Evolutionary conservation across 2,888 invertebrate genomes (phyloP).

Genomic region (Erynnis tages): DNA sequence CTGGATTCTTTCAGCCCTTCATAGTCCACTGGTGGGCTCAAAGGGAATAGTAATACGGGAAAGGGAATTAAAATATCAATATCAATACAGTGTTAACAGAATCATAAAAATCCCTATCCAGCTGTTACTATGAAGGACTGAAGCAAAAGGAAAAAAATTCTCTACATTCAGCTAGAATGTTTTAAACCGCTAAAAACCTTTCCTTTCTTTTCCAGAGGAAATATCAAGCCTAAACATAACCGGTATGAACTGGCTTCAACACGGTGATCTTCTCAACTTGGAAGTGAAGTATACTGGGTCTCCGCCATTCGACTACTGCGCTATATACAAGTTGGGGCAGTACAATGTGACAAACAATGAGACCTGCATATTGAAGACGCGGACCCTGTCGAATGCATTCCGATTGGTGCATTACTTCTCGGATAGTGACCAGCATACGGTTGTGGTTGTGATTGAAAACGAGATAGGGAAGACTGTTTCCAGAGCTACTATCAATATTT

Average conservation of each 20-base stretch:
- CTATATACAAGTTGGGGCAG: conserved; percentile 82
- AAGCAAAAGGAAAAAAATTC: too few species aligned
- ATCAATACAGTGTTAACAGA: too few species aligned
- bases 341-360: conserved; percentile 90
- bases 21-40: too few species aligned
- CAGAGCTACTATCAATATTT: conserved; percentile 89
- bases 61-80: too few species aligned
- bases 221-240: conserved; percentile 85
- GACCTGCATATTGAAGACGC: conserved; percentile 78
- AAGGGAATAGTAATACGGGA: too few species aligned
- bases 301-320: conserved; percentile 87
- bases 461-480: conserved; percentile 86
- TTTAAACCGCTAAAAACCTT: too few species aligned
- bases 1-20: too few species aligned
- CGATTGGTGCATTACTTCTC: conserved; percentile 85
- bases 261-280: conserved; percentile 88
- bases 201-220: conserved; percentile 80
- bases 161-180: too few species aligned
- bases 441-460: conserved; percentile 90
- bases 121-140: too few species aligned
- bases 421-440: conserved; percentile 86
- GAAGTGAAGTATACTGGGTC: conserved; percentile 89
- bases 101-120: too few species aligned
- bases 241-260: conserved; percentile 91
- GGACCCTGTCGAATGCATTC: conserved; percentile 81